Base-by-base conservation (phyloP, 2,888 invertebrate species). In the Ochropacha duplaris region DNA sequence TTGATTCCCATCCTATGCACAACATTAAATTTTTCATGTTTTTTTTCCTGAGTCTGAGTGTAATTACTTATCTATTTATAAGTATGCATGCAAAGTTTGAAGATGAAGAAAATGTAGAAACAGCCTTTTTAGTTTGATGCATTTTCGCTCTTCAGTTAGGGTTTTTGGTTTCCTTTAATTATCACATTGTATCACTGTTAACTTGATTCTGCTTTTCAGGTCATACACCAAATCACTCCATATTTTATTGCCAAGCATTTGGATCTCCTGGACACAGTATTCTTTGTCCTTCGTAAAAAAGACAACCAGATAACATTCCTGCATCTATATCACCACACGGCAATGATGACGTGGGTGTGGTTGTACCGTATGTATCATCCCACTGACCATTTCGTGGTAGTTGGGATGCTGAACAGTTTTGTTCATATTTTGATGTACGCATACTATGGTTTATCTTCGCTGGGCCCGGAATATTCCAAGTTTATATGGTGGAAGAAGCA, bases 401-500 rank as follows among this genome's bases (percentile, higher is more conserved):
- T 96, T 1, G 96, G 96, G 0, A 86, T 96, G 65, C 84, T 96
- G 54, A 97, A 97, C 79, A 95, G 96, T 4, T 94, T 95, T 54
- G 96, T 97, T 0, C 97, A 97, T 79, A 94, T 97, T 6, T 81
- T 97, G 57, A 97, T 97, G 97, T 97, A 97, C 75, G 89, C 94
- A 0, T 97, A 97, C 74, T 97, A 97, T 78, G 94, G 96, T 50
- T 84, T 97, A 63, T 93, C 97, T 0, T 95, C 96, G 0, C 81
- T 97, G 66, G 97, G 97, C 5, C 96, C 97, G 0, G 81, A 93
- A 11, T 95, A 95, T 74, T 94, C 94, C 52, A 96, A 96, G 74
- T 97, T 95, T 76, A 87, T 97, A 1, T 97, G 97, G 97, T 97
- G 97, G 97, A 97, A 97, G 84, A 96, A 95, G 66, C 96, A 97